Conservation (phyloP, 2,113 vertebrate genomes). For the Kryptolebias marmoratus region DNA sequence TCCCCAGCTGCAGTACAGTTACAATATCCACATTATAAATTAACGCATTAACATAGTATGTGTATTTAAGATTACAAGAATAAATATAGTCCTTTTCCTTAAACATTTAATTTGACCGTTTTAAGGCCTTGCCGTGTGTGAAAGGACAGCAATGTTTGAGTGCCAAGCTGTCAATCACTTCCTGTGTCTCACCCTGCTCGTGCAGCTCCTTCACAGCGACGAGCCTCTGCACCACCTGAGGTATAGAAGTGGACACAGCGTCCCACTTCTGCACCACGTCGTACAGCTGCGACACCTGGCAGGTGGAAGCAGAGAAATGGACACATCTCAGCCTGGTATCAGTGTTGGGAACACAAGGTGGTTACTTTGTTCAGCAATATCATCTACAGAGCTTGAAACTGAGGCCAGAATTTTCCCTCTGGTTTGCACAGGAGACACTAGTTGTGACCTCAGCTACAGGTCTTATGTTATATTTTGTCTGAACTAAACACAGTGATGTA, state of each 20-base stretch:
- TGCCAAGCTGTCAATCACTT: background rate
- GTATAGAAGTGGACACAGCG: slow-evolving; percentile 84
- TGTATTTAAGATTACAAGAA: background rate
- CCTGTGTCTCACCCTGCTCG: slow-evolving; percentile 86
- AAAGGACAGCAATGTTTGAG: background rate
- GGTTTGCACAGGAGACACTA: no score
- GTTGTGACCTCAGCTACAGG: no score
- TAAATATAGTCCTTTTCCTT: background rate
- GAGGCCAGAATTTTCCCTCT: no score
- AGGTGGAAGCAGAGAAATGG: background rate
- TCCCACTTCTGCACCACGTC: slow-evolving; percentile 92
- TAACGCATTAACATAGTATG: background rate
- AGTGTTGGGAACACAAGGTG: no score
- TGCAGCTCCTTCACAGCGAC: slow-evolving; percentile 89
- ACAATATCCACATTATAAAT: slow-evolving; percentile 28
- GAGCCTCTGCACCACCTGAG: slow-evolving; percentile 91
- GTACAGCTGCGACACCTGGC: slow-evolving; percentile 89
- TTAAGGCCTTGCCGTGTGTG: background rate
- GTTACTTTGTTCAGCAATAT: no score
- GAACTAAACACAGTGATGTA: no score
- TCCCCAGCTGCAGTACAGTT: slow-evolving; percentile 25
- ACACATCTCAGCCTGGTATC: no score
- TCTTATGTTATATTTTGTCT: no score
- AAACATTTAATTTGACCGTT: background rate
- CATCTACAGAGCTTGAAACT: no score